A percentile compares a stretch with the other conserved stretches of the same genome.
These are phyloP conservation scores for Philereme vetulata DNA, from an alignment of 2,888 invertebrate species.

Conservation along the genomic window DNA sequence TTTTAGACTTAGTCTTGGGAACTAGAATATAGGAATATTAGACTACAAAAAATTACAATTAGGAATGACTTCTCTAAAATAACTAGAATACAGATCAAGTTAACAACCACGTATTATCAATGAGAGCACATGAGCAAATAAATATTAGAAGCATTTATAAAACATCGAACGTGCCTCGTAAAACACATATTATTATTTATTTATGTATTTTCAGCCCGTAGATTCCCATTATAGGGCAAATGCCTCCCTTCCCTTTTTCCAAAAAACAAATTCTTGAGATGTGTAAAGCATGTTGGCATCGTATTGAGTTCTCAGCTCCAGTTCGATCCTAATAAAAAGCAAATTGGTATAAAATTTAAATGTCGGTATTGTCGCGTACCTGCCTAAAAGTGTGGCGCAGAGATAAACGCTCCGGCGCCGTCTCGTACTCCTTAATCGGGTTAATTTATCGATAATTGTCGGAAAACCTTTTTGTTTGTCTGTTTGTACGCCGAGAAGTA, in stretches of 20 bases:
- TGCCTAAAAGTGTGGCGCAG: slow-evolving; percentile 81
- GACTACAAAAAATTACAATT: background rate
- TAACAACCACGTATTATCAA: too few relatives aligned
- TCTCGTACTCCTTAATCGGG: slow-evolving; percentile 81
- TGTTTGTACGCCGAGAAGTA: slow-evolving; percentile 73
- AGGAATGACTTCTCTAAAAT: background rate
- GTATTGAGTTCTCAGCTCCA: slow-evolving; percentile 24
- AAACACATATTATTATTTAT: too few relatives aligned
- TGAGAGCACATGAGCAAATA: too few relatives aligned
- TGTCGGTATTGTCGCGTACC: slow-evolving; percentile 71
- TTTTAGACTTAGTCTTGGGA: background rate
- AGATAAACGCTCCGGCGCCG: slow-evolving; percentile 80
- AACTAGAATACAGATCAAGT: background rate
- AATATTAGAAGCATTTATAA: too few relatives aligned
- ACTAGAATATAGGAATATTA: background rate
- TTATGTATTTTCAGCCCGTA: too few relatives aligned
- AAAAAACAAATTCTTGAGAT: slow-evolving; percentile 8
- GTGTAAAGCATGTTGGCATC: slow-evolving; percentile 14
- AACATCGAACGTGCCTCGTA: too few relatives aligned
- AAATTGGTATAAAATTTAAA: slow-evolving; percentile 75
- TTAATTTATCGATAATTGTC: slow-evolving; percentile 85
- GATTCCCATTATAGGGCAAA: too few relatives aligned
- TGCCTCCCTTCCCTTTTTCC: too few relatives aligned
- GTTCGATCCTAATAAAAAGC: slow-evolving; percentile 70
- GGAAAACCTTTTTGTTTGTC: slow-evolving; percentile 83